Conservation (phyloP, 2,797 vertebrate genomes). For the Typhlichthys eigenmanni region DNA sequence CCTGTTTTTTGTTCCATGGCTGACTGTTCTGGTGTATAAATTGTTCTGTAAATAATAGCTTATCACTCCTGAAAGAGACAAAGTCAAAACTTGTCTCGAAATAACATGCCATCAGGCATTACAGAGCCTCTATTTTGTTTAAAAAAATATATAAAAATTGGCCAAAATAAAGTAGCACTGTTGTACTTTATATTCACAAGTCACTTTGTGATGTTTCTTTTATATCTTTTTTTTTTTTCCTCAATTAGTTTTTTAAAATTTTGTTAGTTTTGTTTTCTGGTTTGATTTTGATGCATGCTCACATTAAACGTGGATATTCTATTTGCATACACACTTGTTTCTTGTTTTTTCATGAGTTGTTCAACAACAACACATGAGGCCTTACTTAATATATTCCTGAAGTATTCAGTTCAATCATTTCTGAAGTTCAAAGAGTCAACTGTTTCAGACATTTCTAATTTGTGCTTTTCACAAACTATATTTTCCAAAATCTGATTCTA, state of each 20-base stretch:
- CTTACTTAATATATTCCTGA: background rate
- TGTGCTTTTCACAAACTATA: background rate
- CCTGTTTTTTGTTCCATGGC: constrained; percentile 25
- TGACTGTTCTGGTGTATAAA: constrained; percentile 58
- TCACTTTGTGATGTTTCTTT: constrained; percentile 69
- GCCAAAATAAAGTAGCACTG: constrained; percentile 69
- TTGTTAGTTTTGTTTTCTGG: constrained; percentile 35
- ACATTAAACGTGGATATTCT: constrained; percentile 75
- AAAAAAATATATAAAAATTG: constrained; percentile 54
- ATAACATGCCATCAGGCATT: constrained; percentile 52
- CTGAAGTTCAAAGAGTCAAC: background rate
- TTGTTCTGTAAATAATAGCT: constrained; percentile 72
- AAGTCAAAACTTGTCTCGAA: constrained; percentile 53
- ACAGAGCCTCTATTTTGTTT: constrained; percentile 78
- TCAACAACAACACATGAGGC: background rate
- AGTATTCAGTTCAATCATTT: too few species aligned
- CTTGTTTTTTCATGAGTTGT: background rate
- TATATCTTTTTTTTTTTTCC: too few species aligned
- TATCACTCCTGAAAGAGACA: constrained; percentile 50
- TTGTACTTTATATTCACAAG: constrained; percentile 79
- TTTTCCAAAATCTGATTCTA: background rate
- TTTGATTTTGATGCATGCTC: constrained; percentile 58
- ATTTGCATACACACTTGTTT: constrained; percentile 54
- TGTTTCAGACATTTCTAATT: background rate
- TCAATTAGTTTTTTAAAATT: constrained; percentile 33